Percentiles rank a stretch among this genome's conserved stretches.
These are phyloP conservation scores for Aramus guarauna DNA, from an alignment of 2,113 vertebrate species.

Conservation along the genomic window DNA sequence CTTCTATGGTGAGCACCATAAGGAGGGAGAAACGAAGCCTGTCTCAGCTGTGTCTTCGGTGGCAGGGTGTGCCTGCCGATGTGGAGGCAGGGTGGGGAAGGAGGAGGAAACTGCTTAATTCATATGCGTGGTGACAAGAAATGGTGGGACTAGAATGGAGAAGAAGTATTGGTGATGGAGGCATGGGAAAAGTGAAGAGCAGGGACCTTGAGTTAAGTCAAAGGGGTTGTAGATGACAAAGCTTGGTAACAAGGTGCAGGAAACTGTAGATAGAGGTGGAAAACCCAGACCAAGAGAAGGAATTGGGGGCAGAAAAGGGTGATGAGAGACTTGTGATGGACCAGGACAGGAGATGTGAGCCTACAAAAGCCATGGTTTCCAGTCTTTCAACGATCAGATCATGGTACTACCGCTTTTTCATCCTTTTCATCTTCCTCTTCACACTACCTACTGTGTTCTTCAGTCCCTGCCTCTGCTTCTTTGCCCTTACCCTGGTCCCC, in stretches of 20 bases:
- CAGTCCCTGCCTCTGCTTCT: neutral
- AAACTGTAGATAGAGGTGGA: neutral
- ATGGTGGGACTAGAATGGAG: neutral
- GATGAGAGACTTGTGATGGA: neutral
- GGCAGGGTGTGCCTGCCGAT: neutral
- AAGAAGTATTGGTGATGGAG: neutral
- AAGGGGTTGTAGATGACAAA: neutral
- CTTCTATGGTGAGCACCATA: neutral
- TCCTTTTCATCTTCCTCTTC: neutral
- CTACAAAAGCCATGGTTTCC: neutral
- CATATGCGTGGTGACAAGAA: neutral
- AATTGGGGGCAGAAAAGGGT: neutral
- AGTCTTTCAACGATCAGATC: neutral
- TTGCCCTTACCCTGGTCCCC: neutral
- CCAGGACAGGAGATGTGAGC: neutral
- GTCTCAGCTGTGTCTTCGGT: accelerated
- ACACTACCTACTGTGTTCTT: neutral
- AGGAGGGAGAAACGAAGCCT: neutral
- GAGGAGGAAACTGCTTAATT: neutral
- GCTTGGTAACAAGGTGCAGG: neutral
- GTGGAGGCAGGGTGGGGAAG: neutral
- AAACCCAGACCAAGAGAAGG: neutral
- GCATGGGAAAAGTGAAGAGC: neutral
- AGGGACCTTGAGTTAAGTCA: neutral
- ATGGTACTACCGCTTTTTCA: neutral